phyloP scores from a whole-genome alignment of 2,888 invertebrate genomes.

The Argyresthia albistria region DNA sequence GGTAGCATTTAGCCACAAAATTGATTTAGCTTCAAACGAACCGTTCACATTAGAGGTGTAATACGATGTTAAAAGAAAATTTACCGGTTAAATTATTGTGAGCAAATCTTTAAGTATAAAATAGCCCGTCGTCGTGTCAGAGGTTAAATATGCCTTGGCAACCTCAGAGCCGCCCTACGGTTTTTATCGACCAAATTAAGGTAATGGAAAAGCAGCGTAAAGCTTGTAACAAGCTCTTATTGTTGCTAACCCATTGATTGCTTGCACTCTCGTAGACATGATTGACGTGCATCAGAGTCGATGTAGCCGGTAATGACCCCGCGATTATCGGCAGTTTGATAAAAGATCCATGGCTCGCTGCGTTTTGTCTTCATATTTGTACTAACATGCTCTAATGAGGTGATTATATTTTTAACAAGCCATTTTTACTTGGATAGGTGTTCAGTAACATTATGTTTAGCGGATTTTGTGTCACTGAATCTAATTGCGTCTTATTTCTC shows the following conservation, averaged over 20 bases:
- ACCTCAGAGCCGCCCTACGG: conserved; percentile 16
- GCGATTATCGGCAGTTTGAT: conserved; percentile 28
- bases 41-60: no score
- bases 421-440: background rate
- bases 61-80: background rate
- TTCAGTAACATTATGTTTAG: background rate
- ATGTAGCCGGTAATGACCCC: conserved; percentile 43
- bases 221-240: conserved; percentile 13
- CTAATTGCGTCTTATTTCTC: background rate
- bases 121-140: conserved; percentile 20
- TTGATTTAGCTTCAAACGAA: no score
- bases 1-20: no score
- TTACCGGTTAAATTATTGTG: background rate
- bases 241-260: conserved; percentile 30
- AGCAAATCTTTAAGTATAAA: conserved; percentile 3
- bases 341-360: conserved; percentile 2
- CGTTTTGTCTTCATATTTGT: conserved; percentile 26
- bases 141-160: conserved; percentile 45
- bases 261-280: conserved; percentile 22
- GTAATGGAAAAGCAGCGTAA: conserved; percentile 39
- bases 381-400: conserved; percentile 19
- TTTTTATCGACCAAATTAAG: conserved; percentile 50
- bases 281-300: conserved; percentile 53
- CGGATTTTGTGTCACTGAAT: background rate
- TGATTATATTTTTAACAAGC: conserved; percentile 3